Evolutionary conservation across 2,888 invertebrate species (phyloP), one percentile per base, ranked within the genome.

Genomic region (Willowsia nigromaculata): DNA sequence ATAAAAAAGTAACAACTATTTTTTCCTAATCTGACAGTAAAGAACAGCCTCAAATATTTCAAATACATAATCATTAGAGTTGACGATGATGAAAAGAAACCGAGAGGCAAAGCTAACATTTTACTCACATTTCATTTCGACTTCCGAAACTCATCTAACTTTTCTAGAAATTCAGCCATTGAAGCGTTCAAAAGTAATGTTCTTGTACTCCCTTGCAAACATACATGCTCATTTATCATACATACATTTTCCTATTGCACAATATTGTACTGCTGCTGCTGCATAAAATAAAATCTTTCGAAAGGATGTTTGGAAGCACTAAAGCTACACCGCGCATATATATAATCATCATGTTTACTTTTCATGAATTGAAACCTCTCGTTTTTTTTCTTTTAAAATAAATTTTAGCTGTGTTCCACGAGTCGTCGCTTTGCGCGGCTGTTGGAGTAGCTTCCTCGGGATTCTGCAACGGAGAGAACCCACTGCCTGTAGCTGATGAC

Each of bases 401-500:
- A n/a, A n/a, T n/a, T n/a, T n/a, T 89, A 92, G 82, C 91, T 91
- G 40, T 90, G 86, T 37, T 92, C 92, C 78, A 92, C 92, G n/a
- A 93, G 91, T 22, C 92, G 74, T 33, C 92, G 81, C 59, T 91
- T 92, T 9, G 93, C 92, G 33, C 91, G 82, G 9, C 85, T 89
- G 71, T 92, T 92, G 25, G 88, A 90, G 76, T 92, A 90, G 80
- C 92, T 85, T 59, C 90, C 91, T 30, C 87, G 86, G 25, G 33
- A 43, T 37, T 88, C 74, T 25, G 40, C 59, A 5, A 81, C 22
- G 15, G 78, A 78, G 5, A 68, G 87, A 83, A 93, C 43, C 90
- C 90, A 90, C 9, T 87, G 50, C 53, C 89, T 87, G 89, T 92
- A 92, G 76, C 91, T 91, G 37, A 91, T 83, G 13, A 93, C 90